phyloP scores from a whole-genome alignment of 2,888 invertebrate species.

The Phania funesta region DNA sequence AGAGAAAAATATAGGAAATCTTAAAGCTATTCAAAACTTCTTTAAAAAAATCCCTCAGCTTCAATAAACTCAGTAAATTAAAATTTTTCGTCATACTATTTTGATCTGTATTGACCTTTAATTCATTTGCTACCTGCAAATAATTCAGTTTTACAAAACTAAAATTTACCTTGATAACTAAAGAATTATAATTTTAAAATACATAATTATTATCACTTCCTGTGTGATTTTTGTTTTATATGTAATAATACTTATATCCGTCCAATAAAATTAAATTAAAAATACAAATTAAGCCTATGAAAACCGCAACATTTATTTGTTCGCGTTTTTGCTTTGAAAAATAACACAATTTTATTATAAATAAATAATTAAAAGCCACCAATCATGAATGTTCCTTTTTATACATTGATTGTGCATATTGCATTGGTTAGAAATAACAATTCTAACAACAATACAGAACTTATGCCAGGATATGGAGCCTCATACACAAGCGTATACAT shows the following conservation, averaged over 20 bases:
- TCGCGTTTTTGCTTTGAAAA: background rate
- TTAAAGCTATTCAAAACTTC: too few relatives aligned
- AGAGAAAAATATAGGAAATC: too few relatives aligned
- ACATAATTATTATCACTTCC: background rate
- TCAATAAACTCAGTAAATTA: too few relatives aligned
- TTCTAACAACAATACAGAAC: background rate
- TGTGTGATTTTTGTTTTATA: background rate
- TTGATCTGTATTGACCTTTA: too few relatives aligned
- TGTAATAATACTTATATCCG: conserved; percentile 3
- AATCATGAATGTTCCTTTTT: conserved; percentile 54
- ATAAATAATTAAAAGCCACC: conserved; percentile 61
- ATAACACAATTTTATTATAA: conserved; percentile 43
- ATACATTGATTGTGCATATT: conserved; percentile 50
- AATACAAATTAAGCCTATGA: conserved; percentile 30
- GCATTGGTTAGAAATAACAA: conserved; percentile 47
- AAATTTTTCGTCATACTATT: too few relatives aligned
- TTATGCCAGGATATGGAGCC: conserved; percentile 8
- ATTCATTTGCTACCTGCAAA: too few relatives aligned
- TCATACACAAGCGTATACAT: background rate
- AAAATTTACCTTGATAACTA: too few relatives aligned
- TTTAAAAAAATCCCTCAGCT: too few relatives aligned
- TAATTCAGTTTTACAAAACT: too few relatives aligned
- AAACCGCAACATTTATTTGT: conserved; percentile 42
- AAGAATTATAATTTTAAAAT: background rate
- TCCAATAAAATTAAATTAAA: conserved; percentile 9